A percentile compares a stretch with the other conserved stretches of the same genome.
These are phyloP conservation scores for Microplitis demolitor DNA, from an alignment of 1,140 invertebrate genomes.

Conservation along the genomic window DNA sequence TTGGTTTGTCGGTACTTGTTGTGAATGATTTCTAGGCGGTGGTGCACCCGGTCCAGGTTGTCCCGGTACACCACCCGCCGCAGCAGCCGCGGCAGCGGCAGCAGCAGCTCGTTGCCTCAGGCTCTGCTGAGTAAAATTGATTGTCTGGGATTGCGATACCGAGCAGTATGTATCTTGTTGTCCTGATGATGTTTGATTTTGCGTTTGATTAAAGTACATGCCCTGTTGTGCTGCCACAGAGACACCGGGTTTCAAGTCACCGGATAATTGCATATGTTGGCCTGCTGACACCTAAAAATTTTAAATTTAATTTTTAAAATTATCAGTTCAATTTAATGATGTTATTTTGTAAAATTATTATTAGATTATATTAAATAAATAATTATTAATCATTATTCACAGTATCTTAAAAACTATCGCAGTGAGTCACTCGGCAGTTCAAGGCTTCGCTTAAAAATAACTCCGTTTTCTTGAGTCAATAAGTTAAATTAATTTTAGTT, in stretches of 20 bases:
- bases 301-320: neutral
- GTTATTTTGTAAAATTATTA: neutral
- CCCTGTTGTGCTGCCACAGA: slow-evolving; percentile 79
- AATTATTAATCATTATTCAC: neutral
- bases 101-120: slow-evolving; percentile 61
- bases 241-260: slow-evolving; percentile 70
- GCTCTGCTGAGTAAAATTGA: slow-evolving; percentile 81
- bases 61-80: slow-evolving; percentile 47
- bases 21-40: slow-evolving; percentile 47
- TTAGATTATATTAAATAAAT: too few relatives aligned
- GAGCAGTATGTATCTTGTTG: slow-evolving; percentile 70
- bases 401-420: neutral
- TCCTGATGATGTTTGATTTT: slow-evolving; percentile 49
- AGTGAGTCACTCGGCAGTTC: too few relatives aligned
- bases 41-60: slow-evolving; percentile 38
- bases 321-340: neutral
- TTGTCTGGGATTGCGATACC: slow-evolving; percentile 79
- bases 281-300: slow-evolving; percentile 75
- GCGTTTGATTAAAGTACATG: slow-evolving; percentile 75
- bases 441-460: too few relatives aligned
- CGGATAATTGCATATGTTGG: slow-evolving; percentile 77
- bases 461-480: too few relatives aligned
- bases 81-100: slow-evolving; percentile 51
- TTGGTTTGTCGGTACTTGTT: slow-evolving; percentile 49
- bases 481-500: too few relatives aligned